These are phyloP conservation scores for Yponomeuta evonymella DNA, from an alignment of 2,888 invertebrate genomes.

Conservation along the genomic window DNA sequence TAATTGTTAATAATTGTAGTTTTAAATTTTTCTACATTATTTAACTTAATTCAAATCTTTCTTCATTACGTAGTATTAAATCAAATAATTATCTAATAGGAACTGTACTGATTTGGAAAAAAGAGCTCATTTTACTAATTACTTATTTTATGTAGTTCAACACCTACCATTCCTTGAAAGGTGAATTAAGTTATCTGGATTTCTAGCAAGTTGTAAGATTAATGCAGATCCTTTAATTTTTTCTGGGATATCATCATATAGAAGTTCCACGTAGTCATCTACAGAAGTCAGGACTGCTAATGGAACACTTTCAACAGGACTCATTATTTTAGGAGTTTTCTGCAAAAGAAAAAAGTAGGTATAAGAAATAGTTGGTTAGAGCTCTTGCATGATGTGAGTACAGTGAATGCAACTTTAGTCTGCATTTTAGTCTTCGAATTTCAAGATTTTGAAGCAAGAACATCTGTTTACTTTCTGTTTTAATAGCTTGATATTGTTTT, in stretches of 20 bases:
- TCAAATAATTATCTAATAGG: too few relatives aligned
- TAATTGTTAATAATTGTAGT: slow-evolving; percentile 14
- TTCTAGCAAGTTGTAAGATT: slow-evolving; percentile 92
- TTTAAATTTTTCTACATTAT: too few relatives aligned
- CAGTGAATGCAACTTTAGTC: neutral
- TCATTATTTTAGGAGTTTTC: slow-evolving; percentile 38
- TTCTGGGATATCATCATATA: slow-evolving; percentile 96
- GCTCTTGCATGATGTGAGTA: neutral
- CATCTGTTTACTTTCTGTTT: too few relatives aligned
- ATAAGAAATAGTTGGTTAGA: neutral
- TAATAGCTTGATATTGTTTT: too few relatives aligned
- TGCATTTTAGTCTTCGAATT: too few relatives aligned
- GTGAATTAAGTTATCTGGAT: slow-evolving; percentile 95
- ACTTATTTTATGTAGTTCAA: too few relatives aligned
- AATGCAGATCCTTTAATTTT: slow-evolving; percentile 94
- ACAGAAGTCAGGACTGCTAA: slow-evolving; percentile 85
- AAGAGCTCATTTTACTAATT: too few relatives aligned
- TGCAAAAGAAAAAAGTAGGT: neutral
- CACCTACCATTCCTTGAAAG: slow-evolving; percentile 93
- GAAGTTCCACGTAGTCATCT: slow-evolving; percentile 95
- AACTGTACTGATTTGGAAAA: too few relatives aligned
- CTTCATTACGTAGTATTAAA: too few relatives aligned
- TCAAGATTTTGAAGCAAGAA: too few relatives aligned
- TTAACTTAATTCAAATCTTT: too few relatives aligned
- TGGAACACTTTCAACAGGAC: slow-evolving; percentile 75